Percentiles rank a stretch among this genome's conserved stretches.
These are phyloP conservation scores for Spea multiplicata DNA, from an alignment of 2,113 vertebrate species.

Conservation along the genomic window DNA sequence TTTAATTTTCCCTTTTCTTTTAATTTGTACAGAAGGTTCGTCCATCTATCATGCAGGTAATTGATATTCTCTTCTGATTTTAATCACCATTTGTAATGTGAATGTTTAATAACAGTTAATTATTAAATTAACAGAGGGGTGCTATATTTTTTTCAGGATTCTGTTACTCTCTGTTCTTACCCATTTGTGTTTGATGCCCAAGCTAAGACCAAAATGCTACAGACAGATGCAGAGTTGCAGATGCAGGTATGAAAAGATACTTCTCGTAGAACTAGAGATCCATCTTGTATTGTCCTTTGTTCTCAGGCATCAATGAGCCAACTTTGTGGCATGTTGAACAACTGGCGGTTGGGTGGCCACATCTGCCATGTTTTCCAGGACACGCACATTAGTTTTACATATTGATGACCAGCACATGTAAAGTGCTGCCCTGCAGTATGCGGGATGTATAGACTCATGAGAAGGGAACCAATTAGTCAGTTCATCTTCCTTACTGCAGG, in stretches of 20 bases:
- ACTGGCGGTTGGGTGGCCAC: too few relatives aligned
- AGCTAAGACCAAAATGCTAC: constrained; percentile 97
- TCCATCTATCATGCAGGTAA: constrained; percentile 86
- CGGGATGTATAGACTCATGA: too few relatives aligned
- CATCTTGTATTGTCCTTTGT: too few relatives aligned
- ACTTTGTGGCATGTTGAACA: too few relatives aligned
- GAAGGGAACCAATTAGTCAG: too few relatives aligned
- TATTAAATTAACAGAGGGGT: neutral
- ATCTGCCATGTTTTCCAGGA: too few relatives aligned
- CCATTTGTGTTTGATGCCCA: constrained; percentile 95
- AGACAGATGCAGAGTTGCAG: constrained; percentile 94
- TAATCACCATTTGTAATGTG: neutral
- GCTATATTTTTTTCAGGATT: constrained; percentile 67
- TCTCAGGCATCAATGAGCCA: too few relatives aligned
- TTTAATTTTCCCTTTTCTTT: constrained; percentile 51
- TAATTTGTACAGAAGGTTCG: constrained; percentile 77
- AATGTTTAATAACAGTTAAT: neutral
- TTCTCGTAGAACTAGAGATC: too few relatives aligned
- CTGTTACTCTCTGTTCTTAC: constrained; percentile 92
- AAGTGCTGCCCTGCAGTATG: too few relatives aligned
- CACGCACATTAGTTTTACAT: too few relatives aligned
- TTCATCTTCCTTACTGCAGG: too few relatives aligned
- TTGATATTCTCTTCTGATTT: neutral
- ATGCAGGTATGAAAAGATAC: constrained; percentile 81
- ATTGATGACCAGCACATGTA: too few relatives aligned